Evolutionary conservation across 2,113 vertebrate genomes (phyloP).

Genomic region (Elaphurus davidianus): DNA sequence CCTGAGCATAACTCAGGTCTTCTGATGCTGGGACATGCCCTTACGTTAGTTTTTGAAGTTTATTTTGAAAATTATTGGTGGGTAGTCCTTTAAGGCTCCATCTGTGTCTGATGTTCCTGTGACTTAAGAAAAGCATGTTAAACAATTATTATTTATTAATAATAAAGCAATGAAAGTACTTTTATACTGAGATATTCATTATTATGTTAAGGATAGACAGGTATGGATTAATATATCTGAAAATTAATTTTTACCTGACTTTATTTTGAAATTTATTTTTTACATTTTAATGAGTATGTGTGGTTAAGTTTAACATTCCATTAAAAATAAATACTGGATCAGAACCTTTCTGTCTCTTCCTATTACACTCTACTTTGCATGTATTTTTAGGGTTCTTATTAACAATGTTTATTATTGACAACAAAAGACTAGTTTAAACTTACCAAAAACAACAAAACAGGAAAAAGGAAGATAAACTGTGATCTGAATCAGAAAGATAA

Average conservation of each 20-base stretch:
- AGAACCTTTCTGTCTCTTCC: not conserved
- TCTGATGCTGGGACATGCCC: not conserved
- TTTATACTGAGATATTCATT: not conserved
- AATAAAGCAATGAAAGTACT: not conserved
- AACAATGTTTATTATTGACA: not conserved
- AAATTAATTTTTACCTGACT: not conserved
- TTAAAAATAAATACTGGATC: not conserved
- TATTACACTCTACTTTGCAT: not conserved
- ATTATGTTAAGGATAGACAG: not conserved
- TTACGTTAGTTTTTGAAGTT: not conserved
- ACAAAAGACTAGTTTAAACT: not conserved
- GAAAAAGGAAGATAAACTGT: not conserved
- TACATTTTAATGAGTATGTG: not conserved
- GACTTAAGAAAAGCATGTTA: not conserved
- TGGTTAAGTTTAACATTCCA: not conserved
- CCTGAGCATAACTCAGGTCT: not conserved
- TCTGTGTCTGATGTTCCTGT: not conserved
- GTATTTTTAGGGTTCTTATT: not conserved
- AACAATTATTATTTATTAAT: not conserved
- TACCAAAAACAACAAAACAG: not conserved
- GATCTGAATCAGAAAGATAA: not conserved
- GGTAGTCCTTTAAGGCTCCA: not conserved
- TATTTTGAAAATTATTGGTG: not conserved
- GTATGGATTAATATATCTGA: not conserved
- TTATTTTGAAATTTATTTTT: not conserved